Percentiles rank a stretch among this genome's conserved stretches.
These are phyloP conservation scores for Deilephila elpenor DNA, from an alignment of 2,888 invertebrate species.

Conservation along the genomic window DNA sequence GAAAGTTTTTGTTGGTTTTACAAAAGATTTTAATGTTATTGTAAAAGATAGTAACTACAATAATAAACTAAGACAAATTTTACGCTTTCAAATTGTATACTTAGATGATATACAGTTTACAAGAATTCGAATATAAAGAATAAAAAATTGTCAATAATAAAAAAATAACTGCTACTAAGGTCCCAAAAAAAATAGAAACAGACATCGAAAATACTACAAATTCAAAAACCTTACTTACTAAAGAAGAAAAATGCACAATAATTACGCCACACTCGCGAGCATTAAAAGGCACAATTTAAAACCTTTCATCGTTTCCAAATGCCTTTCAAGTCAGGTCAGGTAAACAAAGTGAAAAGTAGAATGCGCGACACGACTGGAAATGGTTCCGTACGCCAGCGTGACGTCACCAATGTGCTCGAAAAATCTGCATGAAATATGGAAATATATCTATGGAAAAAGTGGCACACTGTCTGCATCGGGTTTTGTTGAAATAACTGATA, in stretches of 20 bases:
- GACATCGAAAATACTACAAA: background rate
- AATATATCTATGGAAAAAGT: constrained; percentile 38
- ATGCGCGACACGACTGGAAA: constrained; percentile 6
- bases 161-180: too few relatives aligned
- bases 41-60: too few relatives aligned
- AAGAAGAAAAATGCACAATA: background rate
- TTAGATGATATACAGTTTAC: too few relatives aligned
- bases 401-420: constrained; percentile 1
- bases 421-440: constrained; percentile 48
- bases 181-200: background rate
- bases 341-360: constrained; percentile 22
- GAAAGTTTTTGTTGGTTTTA: background rate
- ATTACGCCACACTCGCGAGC: background rate
- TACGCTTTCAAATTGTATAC: too few relatives aligned
- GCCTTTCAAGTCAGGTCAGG: constrained; percentile 27
- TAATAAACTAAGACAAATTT: too few relatives aligned
- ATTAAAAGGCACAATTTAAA: constrained; percentile 12
- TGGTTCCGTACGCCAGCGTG: constrained; percentile 1
- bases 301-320: constrained; percentile 8
- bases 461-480: background rate
- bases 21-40: background rate
- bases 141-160: too few relatives aligned
- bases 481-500: constrained; percentile 1
- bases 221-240: background rate
- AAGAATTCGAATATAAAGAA: too few relatives aligned